These are phyloP conservation scores for Crenichthys baileyi DNA, from an alignment of 2,797 vertebrate species.

Conservation along the genomic window DNA sequence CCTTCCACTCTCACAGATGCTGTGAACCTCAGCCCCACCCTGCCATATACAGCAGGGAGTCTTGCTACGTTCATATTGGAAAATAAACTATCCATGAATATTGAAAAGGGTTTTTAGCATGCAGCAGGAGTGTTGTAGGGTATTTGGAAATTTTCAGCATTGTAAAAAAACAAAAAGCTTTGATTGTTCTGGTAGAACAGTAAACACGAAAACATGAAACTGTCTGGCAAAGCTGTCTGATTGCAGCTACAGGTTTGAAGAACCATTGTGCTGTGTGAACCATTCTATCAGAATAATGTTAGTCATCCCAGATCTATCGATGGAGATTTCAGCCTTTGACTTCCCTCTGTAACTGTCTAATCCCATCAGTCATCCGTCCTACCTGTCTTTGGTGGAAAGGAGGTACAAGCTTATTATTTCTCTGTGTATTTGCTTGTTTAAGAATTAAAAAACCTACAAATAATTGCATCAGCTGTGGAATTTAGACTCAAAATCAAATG, in stretches of 20 bases:
- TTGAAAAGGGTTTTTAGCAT: conserved; percentile 63
- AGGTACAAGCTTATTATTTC: no score
- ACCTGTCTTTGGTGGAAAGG: neutral
- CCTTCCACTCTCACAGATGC: neutral
- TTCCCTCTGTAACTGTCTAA: neutral
- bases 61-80: conserved; percentile 30
- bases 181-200: conserved; percentile 25
- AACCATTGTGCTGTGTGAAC: neutral
- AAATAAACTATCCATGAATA: conserved; percentile 70
- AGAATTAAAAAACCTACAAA: no score
- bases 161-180: conserved; percentile 15
- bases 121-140: conserved; percentile 34
- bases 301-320: neutral
- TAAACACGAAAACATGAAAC: conserved; percentile 35
- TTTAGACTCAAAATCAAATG: no score
- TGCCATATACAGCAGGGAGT: conserved; percentile 40
- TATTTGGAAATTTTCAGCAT: conserved; percentile 31
- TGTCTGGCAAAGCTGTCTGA: conserved; percentile 14
- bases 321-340: neutral
- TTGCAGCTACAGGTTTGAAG: conserved; percentile 6
- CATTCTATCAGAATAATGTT: neutral
- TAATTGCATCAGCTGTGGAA: no score
- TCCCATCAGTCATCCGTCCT: neutral
- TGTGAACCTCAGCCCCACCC: conserved; percentile 51
- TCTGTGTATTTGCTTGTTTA: no score